Conservation (phyloP, 2,797 vertebrate species). For the Rhadinocentrus ornatus region DNA sequence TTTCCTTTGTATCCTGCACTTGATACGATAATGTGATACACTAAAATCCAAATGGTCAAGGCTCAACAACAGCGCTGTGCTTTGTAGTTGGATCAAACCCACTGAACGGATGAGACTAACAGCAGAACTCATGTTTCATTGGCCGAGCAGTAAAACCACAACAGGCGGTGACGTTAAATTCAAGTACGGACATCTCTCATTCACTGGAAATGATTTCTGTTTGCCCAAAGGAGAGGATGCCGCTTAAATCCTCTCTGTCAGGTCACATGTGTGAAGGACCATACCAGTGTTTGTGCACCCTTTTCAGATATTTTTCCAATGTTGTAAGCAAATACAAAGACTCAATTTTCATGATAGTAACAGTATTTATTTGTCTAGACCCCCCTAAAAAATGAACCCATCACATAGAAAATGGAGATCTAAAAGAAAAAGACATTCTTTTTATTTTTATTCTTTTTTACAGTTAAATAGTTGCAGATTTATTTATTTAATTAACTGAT, state of each 20-base stretch:
- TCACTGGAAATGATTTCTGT: neutral
- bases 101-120: neutral
- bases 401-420: no score
- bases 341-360: no score
- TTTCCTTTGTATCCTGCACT: conserved; percentile 72
- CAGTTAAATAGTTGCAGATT: neutral
- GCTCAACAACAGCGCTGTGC: conserved; percentile 23
- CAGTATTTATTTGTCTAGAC: no score
- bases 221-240: neutral
- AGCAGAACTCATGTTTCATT: neutral
- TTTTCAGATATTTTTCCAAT: neutral
- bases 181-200: neutral
- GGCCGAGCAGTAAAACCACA: neutral
- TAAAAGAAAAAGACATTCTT: no score
- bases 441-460: neutral
- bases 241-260: neutral
- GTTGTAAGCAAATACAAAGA: neutral
- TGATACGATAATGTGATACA: conserved; percentile 74
- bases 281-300: conserved; percentile 25
- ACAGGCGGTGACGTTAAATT: neutral
- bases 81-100: conserved; percentile 1
- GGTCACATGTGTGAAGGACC: conserved; percentile 14
- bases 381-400: no score
- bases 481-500: neutral
- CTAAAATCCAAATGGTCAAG: conserved; percentile 47